Evolutionary conservation across 2,888 invertebrate species (phyloP).

Genomic region (Halocaridina rubra): DNA sequence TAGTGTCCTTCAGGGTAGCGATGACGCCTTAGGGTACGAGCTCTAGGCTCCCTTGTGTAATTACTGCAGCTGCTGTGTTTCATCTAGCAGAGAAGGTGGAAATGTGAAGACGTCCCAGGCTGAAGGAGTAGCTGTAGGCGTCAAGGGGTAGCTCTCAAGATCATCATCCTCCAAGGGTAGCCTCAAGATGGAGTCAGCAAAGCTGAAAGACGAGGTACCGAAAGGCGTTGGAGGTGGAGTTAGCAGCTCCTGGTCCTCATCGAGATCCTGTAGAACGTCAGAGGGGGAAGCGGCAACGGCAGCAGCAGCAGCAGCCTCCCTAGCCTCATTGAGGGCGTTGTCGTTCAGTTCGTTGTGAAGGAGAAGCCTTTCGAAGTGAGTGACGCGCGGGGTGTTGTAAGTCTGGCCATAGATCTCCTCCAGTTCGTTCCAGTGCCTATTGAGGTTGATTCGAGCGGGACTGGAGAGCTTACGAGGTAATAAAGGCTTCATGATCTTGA

Average conservation of each 20-base stretch:
- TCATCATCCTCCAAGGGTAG: not conserved
- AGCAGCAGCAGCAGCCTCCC: conserved; percentile 27
- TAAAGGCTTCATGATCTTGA: conserved; percentile 41
- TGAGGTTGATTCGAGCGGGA: conserved; percentile 53
- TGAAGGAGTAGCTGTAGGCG: conserved; percentile 10
- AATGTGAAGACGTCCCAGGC: conserved; percentile 47
- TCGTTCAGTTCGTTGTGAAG: conserved; percentile 53
- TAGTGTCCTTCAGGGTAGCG: too few species aligned
- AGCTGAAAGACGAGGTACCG: not conserved
- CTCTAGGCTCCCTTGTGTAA: too few species aligned
- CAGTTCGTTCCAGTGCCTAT: conserved; percentile 58
- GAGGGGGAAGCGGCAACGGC: not conserved
- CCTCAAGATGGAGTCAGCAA: not conserved
- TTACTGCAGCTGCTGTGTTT: too few species aligned
- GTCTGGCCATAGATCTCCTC: conserved; percentile 49
- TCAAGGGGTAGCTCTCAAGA: conserved; percentile 17
- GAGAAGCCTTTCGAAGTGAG: conserved; percentile 44
- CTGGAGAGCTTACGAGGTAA: conserved; percentile 50
- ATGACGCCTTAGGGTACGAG: too few species aligned
- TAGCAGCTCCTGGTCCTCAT: not conserved
- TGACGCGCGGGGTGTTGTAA: not conserved
- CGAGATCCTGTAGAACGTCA: not conserved
- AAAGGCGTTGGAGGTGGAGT: conserved; percentile 33
- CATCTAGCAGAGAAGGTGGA: not conserved
- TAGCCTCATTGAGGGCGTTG: conserved; percentile 43